Conservation (phyloP, 2,888 invertebrate genomes). For the Halocaridina rubra region DNA sequence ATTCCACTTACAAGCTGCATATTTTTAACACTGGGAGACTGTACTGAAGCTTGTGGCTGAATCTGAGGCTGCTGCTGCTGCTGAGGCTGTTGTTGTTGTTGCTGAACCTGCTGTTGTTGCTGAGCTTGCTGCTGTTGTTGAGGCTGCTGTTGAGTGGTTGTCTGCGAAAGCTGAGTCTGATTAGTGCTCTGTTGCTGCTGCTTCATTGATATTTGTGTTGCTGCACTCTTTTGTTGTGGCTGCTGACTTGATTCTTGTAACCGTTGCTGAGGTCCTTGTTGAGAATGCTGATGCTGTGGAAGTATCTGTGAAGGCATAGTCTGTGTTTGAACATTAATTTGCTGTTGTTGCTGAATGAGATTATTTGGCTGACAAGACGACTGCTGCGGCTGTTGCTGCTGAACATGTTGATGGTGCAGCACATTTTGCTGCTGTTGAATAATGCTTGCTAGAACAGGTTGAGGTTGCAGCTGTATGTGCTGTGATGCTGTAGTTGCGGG, state of each 20-base stretch:
- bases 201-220: conserved; percentile 16
- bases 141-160: not conserved
- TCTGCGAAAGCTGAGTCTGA: conserved; percentile 1
- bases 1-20: conserved; percentile 38
- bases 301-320: conserved; percentile 18
- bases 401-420: conserved; percentile 26
- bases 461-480: conserved; percentile 40
- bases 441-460: conserved; percentile 26
- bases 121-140: conserved; percentile 21
- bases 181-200: too few relatives aligned
- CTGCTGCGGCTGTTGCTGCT: conserved; percentile 20
- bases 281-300: conserved; percentile 12
- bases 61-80: conserved; percentile 42
- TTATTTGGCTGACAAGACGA: conserved; percentile 20
- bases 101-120: conserved; percentile 16
- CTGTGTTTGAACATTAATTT: conserved; percentile 12
- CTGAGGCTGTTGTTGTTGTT: conserved; percentile 27
- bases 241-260: not conserved
- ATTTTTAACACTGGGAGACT: conserved; percentile 20
- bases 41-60: not conserved
- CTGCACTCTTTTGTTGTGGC: not conserved
- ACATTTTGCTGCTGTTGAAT: conserved; percentile 37
- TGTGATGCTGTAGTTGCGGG: not conserved
- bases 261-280: not conserved
- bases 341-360: conserved; percentile 16